These are phyloP conservation scores for Xanthostigma xanthostigma DNA, from an alignment of 2,888 invertebrate species.

Conservation along the genomic window DNA sequence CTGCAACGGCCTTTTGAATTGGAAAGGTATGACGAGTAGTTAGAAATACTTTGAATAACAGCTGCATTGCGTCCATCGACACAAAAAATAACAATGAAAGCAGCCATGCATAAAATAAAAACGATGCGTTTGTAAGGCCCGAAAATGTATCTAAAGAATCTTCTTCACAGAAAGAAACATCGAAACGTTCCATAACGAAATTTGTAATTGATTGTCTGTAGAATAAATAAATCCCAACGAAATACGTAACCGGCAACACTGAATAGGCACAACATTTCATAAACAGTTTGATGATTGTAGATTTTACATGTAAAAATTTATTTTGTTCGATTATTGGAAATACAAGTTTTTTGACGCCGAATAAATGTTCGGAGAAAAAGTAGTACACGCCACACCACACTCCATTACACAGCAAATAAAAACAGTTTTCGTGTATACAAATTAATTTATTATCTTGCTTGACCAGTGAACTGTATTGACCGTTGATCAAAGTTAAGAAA, in stretches of 20 bases:
- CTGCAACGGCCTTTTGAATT: conserved; percentile 31
- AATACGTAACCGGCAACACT: conserved; percentile 45
- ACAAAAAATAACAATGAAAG: conserved; percentile 52
- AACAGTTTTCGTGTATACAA: conserved; percentile 50
- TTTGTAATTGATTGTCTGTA: conserved; percentile 40
- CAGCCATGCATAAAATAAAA: conserved; percentile 52
- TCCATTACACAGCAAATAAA: conserved; percentile 52
- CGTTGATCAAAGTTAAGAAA: conserved; percentile 48
- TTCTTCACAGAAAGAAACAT: conserved; percentile 31
- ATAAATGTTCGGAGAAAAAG: conserved; percentile 40
- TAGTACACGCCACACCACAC: conserved; percentile 50
- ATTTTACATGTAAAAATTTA: conserved; percentile 50
- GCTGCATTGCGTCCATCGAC: conserved; percentile 53
- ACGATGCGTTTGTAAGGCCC: conserved; percentile 30
- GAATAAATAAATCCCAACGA: conserved; percentile 42
- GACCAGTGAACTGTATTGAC: conserved; percentile 33
- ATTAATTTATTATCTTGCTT: conserved; percentile 30
- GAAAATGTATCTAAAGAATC: conserved; percentile 34
- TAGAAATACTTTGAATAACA: conserved; percentile 52
- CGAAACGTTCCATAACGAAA: conserved; percentile 35
- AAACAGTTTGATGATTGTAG: conserved; percentile 38
- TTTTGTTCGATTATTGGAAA: conserved; percentile 58
- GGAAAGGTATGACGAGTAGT: conserved; percentile 55
- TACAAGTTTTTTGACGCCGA: conserved; percentile 36
- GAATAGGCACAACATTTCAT: conserved; percentile 42